Conservation (phyloP, 1,140 invertebrate species). For the Drosophila varians region DNA sequence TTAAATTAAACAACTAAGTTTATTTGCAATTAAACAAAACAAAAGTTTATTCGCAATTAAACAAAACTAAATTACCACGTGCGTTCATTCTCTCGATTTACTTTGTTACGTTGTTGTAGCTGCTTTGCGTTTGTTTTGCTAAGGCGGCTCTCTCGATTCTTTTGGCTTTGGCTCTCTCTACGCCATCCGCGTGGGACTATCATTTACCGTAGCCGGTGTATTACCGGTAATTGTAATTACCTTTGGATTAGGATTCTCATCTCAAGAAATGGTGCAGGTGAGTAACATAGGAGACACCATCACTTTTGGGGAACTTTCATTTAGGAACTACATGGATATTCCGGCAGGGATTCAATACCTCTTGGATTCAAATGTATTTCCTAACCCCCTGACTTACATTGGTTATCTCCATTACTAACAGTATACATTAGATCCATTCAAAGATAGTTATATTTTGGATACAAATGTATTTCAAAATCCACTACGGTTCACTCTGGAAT, state of each 20-base stretch:
- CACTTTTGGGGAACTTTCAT: no score
- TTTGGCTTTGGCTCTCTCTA: neutral
- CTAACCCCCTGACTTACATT: no score
- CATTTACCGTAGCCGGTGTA: neutral
- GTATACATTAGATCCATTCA: no score
- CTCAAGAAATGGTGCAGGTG: constrained; percentile 61
- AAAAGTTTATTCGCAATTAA: constrained; percentile 48
- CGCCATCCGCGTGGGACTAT: neutral
- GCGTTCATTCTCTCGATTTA: constrained; percentile 32
- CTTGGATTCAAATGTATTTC: no score
- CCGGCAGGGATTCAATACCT: no score
- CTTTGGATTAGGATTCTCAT: constrained; percentile 20
- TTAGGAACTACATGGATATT: no score
- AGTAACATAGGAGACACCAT: no score
- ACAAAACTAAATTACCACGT: constrained; percentile 39
- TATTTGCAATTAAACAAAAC: constrained; percentile 42
- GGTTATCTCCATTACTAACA: no score
- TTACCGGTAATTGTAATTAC: neutral
- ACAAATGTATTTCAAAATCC: no score
- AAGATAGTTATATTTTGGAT: no score
- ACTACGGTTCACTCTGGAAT: no score
- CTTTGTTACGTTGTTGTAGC: constrained; percentile 40
- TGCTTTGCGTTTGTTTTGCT: constrained; percentile 55
- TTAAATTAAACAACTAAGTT: constrained; percentile 47
- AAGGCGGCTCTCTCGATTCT: constrained; percentile 1